A percentile compares a stretch with the other conserved stretches of the same genome.
Conservation (phyloP, 2,797 vertebrate genomes). For the Tiaroga cobitis region DNA sequence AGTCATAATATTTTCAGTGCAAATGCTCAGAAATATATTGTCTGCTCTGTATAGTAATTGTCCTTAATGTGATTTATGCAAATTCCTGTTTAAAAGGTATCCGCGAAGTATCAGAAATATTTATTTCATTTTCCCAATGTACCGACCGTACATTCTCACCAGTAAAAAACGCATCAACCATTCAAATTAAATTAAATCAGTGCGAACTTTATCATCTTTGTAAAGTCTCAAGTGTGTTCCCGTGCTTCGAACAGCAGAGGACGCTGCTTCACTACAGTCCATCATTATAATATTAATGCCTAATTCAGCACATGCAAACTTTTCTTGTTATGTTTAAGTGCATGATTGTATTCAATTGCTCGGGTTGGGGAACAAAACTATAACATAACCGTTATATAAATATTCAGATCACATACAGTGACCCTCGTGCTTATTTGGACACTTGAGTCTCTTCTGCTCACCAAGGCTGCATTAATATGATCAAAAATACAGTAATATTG, state of each 20-base stretch:
- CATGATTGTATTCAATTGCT: not conserved
- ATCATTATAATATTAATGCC: not conserved
- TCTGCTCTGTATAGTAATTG: not conserved
- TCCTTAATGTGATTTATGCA: not conserved
- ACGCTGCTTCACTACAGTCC: not conserved
- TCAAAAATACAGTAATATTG: not conserved
- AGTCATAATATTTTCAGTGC: not conserved
- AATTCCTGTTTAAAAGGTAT: not conserved
- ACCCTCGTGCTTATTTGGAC: not conserved
- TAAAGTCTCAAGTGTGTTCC: not conserved
- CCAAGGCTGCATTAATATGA: not conserved
- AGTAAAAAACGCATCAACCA: rapidly evolving
- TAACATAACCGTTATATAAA: not conserved
- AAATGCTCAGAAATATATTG: not conserved
- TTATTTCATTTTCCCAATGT: not conserved
- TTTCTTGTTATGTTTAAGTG: not conserved
- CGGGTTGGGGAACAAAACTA: not conserved
- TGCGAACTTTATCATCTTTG: not conserved
- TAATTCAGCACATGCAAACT: not conserved
- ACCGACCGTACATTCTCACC: not conserved
- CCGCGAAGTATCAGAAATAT: not conserved
- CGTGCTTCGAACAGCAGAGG: not conserved
- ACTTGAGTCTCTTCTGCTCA: not conserved
- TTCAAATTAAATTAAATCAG: not conserved
- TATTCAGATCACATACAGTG: not conserved